Evolutionary conservation across 2,797 vertebrate genomes (phyloP).

Genomic region (Oreonectes daqikongensis): DNA sequence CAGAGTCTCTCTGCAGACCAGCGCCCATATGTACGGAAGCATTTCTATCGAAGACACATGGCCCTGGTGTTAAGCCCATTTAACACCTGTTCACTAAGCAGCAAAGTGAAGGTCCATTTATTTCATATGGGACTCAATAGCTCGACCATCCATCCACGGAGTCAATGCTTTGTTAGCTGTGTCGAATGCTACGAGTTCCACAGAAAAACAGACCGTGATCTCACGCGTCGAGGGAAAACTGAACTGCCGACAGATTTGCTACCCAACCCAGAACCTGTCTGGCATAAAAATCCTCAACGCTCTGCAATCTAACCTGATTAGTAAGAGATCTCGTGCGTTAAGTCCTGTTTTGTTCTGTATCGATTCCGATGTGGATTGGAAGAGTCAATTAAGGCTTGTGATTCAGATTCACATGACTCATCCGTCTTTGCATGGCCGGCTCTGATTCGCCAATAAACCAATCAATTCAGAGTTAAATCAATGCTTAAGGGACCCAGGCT

Average conservation of each 20-base stretch:
- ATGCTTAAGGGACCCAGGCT: conserved; percentile 44
- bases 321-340: conserved; percentile 27
- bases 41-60: conserved; percentile 49
- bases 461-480: conserved; percentile 52
- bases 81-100: conserved; percentile 47
- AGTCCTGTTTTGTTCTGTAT: conserved; percentile 45
- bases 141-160: conserved; percentile 49
- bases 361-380: conserved; percentile 48
- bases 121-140: conserved; percentile 55
- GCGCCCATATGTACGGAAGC: conserved; percentile 20
- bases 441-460: conserved; percentile 42
- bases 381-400: conserved; percentile 55
- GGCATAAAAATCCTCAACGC: conserved; percentile 28
- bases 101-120: conserved; percentile 42
- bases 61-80: conserved; percentile 54
- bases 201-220: conserved; percentile 47
- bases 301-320: conserved; percentile 21
- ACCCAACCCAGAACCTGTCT: background rate
- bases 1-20: conserved; percentile 36
- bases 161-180: conserved; percentile 57
- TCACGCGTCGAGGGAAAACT: conserved; percentile 3
- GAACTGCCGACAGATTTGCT: conserved; percentile 22
- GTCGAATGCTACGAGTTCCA: conserved; percentile 32
- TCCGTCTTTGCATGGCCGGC: conserved; percentile 45
- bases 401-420: conserved; percentile 54